Percentiles rank a stretch among this genome's conserved stretches.
Conservation (phyloP, 1,140 invertebrate species). For the Papilio glaucus region DNA sequence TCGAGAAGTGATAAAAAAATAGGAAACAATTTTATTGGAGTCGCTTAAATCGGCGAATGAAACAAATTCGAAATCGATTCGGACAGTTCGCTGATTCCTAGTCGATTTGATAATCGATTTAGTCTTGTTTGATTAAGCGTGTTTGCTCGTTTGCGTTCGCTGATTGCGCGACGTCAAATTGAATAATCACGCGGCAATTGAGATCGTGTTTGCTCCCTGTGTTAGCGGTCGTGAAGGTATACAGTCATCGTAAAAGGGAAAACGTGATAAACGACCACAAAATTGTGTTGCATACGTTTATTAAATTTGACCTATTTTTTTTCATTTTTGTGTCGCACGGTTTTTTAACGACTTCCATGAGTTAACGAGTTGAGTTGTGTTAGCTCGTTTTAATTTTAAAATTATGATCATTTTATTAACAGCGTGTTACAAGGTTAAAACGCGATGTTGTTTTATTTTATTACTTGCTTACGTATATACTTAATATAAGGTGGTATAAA, state of each 20-base stretch:
- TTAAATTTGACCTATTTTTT: constrained; percentile 28
- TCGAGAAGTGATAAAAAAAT: neutral
- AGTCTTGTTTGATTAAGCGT: constrained; percentile 61
- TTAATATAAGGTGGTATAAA: constrained; percentile 9
- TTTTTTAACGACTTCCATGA: constrained; percentile 31
- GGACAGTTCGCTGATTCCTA: constrained; percentile 45
- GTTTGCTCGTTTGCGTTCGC: constrained; percentile 70
- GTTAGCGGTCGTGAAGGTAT: constrained; percentile 47
- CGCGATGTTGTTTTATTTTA: constrained; percentile 1
- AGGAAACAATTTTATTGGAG: neutral
- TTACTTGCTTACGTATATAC: constrained; percentile 13
- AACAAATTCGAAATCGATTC: constrained; percentile 44
- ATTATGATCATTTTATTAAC: constrained; percentile 32
- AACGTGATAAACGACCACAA: neutral
- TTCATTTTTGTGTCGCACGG: constrained; percentile 18
- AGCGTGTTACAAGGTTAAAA: constrained; percentile 18
- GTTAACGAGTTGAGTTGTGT: constrained; percentile 26
- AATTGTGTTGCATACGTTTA: constrained; percentile 27
- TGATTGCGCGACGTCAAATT: constrained; percentile 75
- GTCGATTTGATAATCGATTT: constrained; percentile 66
- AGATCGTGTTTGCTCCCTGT: constrained; percentile 46
- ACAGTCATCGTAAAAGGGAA: constrained; percentile 34
- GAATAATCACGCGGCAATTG: constrained; percentile 70
- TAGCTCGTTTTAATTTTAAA: constrained; percentile 27
- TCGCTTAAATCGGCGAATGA: constrained; percentile 33